These are phyloP conservation scores for Nephrotoma appendiculata DNA, from an alignment of 2,888 invertebrate genomes.

Conservation along the genomic window DNA sequence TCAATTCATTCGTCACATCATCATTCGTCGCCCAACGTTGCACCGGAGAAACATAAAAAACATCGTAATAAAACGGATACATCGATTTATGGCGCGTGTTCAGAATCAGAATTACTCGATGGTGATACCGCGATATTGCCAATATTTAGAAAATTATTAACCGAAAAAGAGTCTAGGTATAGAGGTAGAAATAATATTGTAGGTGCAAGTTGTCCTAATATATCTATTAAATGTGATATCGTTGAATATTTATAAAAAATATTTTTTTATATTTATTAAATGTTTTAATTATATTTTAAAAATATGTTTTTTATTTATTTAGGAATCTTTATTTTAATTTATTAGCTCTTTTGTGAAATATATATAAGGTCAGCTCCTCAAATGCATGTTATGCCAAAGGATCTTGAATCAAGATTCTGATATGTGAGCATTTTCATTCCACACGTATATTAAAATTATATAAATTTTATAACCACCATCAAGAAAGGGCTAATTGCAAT, in stretches of 20 bases:
- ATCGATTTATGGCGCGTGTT: constrained; percentile 59
- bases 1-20: constrained; percentile 37
- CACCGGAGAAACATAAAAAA: constrained; percentile 30
- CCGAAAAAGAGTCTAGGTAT: constrained; percentile 61
- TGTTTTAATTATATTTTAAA: background rate
- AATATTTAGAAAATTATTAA: constrained; percentile 81
- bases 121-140: constrained; percentile 64
- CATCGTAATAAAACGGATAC: constrained; percentile 25
- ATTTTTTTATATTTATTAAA: constrained; percentile 1
- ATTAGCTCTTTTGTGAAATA: background rate
- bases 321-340: background rate
- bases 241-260: constrained; percentile 71
- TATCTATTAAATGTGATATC: constrained; percentile 90
- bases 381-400: background rate
- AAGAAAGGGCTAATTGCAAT: background rate
- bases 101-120: constrained; percentile 71
- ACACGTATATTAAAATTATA: background rate
- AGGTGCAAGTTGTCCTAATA: constrained; percentile 83
- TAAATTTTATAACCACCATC: background rate
- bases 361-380: background rate
- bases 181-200: constrained; percentile 28
- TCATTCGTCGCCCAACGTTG: constrained; percentile 48
- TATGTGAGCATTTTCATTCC: background rate
- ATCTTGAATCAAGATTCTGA: background rate
- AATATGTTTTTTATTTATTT: background rate